phyloP scores from a whole-genome alignment of 2,797 vertebrate genomes.

The Etheostoma nigrum region DNA sequence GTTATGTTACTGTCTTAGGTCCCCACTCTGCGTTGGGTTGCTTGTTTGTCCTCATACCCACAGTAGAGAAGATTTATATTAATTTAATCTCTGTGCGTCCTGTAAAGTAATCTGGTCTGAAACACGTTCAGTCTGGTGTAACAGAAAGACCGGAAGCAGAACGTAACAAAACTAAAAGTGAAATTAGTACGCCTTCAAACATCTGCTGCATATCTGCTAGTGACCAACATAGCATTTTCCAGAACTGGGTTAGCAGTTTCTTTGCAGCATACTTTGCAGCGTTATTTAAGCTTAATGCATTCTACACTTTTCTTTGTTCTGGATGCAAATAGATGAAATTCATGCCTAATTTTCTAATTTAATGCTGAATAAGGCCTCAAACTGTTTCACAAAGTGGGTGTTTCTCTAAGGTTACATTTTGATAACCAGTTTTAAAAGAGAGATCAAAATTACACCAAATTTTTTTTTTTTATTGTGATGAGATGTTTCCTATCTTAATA shows the following conservation, averaged over 20 bases:
- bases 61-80: background rate
- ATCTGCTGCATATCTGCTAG: background rate
- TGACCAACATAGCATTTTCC: background rate
- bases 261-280: background rate
- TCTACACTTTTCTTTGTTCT: background rate
- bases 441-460: background rate
- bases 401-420: conserved; percentile 1
- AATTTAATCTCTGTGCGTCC: background rate
- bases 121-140: background rate
- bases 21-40: conserved; percentile 19
- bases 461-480: background rate
- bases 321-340: conserved; percentile 14
- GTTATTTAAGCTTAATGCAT: background rate
- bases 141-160: conserved; percentile 9
- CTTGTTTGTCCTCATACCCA: conserved; percentile 19
- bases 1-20: conserved; percentile 19
- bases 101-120: conserved; percentile 8
- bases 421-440: background rate
- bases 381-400: conserved; percentile 20
- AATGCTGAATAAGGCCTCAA: background rate
- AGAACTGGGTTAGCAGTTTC: conserved; percentile 1
- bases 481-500: background rate
- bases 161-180: background rate
- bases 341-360: background rate
- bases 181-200: background rate